These are phyloP conservation scores for Charina bottae DNA, from an alignment of 2,113 vertebrate species.

Conservation along the genomic window DNA sequence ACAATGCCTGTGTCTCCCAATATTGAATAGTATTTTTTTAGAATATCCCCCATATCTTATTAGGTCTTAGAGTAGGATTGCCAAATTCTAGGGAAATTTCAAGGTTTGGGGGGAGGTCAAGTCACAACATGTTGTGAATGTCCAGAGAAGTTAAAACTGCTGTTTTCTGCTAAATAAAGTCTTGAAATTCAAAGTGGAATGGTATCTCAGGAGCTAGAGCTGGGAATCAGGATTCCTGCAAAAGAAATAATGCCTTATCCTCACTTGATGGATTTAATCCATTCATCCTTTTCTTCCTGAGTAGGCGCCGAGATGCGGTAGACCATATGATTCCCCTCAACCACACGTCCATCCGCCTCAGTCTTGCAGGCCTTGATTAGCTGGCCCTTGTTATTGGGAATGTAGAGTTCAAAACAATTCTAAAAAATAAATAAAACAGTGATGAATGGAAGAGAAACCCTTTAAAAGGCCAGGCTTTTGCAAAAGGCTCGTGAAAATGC, in stretches of 20 bases:
- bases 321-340: slow-evolving; percentile 94
- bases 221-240: not conserved
- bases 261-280: slow-evolving; percentile 95
- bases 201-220: not conserved
- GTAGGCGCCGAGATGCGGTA: slow-evolving; percentile 93
- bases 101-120: not conserved
- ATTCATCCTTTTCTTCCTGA: slow-evolving; percentile 91
- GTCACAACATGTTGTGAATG: not conserved
- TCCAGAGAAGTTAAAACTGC: not conserved
- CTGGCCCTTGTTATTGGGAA: slow-evolving; percentile 92
- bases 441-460: not conserved
- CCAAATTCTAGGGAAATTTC: not conserved
- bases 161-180: not conserved
- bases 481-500: not conserved
- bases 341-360: slow-evolving; percentile 89
- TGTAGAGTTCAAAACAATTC: slow-evolving; percentile 95
- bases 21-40: not conserved
- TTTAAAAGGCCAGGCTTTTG: not conserved
- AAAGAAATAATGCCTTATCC: not conserved
- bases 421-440: slow-evolving; percentile 40
- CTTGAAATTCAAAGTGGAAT: not conserved
- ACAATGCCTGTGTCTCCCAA: not conserved
- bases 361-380: slow-evolving; percentile 94
- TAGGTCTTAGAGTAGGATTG: not conserved
- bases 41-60: not conserved